A percentile compares a stretch with the other conserved stretches of the same genome.
phyloP scores from a whole-genome alignment of 2,797 vertebrate species.

The Danio aesculapii region DNA sequence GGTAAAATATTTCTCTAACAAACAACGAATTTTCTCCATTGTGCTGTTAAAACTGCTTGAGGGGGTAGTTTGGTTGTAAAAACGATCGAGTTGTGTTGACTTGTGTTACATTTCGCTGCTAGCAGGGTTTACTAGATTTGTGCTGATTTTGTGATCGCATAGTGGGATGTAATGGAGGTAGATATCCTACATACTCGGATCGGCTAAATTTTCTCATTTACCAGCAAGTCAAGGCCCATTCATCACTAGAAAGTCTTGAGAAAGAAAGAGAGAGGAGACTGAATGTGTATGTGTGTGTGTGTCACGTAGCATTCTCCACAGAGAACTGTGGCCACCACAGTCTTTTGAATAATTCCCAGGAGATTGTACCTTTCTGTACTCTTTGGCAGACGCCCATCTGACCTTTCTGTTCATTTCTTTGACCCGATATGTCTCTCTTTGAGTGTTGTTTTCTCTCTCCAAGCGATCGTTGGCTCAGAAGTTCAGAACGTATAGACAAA shows the following conservation, averaged over 20 bases:
- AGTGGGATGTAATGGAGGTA: slow-evolving; percentile 19
- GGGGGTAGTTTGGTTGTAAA: not conserved
- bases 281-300: slow-evolving; percentile 2
- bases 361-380: slow-evolving; percentile 25
- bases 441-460: slow-evolving; percentile 5
- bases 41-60: not conserved
- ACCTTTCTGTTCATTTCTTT: slow-evolving; percentile 26
- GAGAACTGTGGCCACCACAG: not conserved
- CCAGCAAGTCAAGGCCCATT: slow-evolving; percentile 55
- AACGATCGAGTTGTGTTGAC: not conserved
- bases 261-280: slow-evolving; percentile 11
- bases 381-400: slow-evolving; percentile 23
- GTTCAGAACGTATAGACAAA: slow-evolving; percentile 14
- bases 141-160: slow-evolving; percentile 13
- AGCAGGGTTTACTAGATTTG: slow-evolving; percentile 17
- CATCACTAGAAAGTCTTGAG: slow-evolving; percentile 45
- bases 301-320: slow-evolving; percentile 2
- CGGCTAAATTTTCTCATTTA: slow-evolving; percentile 53
- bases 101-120: slow-evolving; percentile 13
- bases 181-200: slow-evolving; percentile 35
- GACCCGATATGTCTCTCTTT: not conserved
- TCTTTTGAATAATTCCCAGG: slow-evolving; percentile 28
- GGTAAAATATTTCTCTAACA: not conserved
- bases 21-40: not conserved
- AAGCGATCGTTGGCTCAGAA: slow-evolving; percentile 1